Conservation (phyloP, 1,140 invertebrate species). For the Pinna nobilis region DNA sequence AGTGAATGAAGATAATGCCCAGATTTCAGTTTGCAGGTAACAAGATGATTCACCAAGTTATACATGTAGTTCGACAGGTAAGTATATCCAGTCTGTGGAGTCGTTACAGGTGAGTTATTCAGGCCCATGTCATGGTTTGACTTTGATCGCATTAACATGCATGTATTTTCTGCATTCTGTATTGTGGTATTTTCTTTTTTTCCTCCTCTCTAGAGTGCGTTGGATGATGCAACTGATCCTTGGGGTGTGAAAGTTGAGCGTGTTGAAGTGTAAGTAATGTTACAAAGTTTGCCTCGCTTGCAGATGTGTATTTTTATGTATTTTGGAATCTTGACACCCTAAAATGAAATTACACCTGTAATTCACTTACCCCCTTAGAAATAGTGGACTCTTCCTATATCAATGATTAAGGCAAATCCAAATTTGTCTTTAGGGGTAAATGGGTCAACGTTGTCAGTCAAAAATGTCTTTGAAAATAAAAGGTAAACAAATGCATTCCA, state of each 20-base stretch:
- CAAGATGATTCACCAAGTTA: background rate
- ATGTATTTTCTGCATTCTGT: background rate
- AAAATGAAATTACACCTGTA: too few species aligned
- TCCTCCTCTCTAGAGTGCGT: constrained; percentile 55
- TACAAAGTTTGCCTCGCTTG: too few species aligned
- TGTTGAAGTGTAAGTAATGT: constrained; percentile 89
- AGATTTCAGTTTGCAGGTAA: background rate
- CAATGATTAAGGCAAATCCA: too few species aligned
- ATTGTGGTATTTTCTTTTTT: constrained; percentile 9
- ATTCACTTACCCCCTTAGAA: too few species aligned
- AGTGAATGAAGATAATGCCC: too few species aligned
- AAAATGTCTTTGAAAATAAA: too few species aligned
- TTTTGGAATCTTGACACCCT: too few species aligned
- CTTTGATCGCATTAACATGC: background rate
- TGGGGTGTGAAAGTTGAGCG: constrained; percentile 98
- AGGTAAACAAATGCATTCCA: too few species aligned
- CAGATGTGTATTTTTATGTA: too few species aligned
- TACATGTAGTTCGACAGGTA: background rate
- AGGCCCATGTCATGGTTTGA: constrained; percentile 2
- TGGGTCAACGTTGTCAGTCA: too few species aligned
- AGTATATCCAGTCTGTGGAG: background rate
- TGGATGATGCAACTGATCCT: constrained; percentile 94
- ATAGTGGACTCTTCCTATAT: too few species aligned
- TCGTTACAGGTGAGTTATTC: background rate
- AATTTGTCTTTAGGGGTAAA: too few species aligned